These are phyloP conservation scores for Bubo scandiacus DNA, from an alignment of 2,113 vertebrate species.

Conservation along the genomic window DNA sequence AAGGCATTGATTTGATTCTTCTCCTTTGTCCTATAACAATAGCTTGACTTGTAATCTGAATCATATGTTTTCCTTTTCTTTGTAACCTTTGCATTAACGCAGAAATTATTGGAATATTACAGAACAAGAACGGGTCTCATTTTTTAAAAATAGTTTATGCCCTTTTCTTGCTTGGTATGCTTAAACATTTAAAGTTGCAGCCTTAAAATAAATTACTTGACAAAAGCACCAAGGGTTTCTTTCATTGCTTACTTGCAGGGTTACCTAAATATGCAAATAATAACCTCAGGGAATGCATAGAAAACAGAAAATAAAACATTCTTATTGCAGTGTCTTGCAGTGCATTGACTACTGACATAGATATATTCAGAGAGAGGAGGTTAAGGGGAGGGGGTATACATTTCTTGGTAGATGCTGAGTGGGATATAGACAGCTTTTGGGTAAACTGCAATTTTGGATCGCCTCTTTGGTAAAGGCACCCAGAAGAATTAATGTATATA, in stretches of 20 bases:
- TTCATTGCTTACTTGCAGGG: background rate
- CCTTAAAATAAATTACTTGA: constrained; percentile 1
- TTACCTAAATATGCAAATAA: constrained; percentile 8
- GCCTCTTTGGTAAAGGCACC: background rate
- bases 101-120: background rate
- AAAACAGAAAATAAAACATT: background rate
- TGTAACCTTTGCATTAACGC: background rate
- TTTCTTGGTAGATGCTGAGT: background rate
- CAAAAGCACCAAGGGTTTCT: background rate
- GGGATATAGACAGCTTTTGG: background rate
- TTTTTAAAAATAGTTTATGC: background rate
- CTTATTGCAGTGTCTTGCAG: background rate
- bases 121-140: background rate
- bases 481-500: background rate
- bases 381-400: background rate
- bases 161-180: background rate
- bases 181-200: constrained; percentile 14
- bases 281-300: background rate
- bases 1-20: constrained; percentile 1
- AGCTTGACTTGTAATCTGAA: background rate
- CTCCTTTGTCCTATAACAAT: background rate
- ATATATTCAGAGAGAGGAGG: background rate
- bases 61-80: background rate
- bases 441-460: background rate
- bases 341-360: background rate